Percentiles rank a stretch among this genome's conserved stretches.
Conservation (phyloP, 1,140 invertebrate species). For the Acromyrmex heyeri region DNA sequence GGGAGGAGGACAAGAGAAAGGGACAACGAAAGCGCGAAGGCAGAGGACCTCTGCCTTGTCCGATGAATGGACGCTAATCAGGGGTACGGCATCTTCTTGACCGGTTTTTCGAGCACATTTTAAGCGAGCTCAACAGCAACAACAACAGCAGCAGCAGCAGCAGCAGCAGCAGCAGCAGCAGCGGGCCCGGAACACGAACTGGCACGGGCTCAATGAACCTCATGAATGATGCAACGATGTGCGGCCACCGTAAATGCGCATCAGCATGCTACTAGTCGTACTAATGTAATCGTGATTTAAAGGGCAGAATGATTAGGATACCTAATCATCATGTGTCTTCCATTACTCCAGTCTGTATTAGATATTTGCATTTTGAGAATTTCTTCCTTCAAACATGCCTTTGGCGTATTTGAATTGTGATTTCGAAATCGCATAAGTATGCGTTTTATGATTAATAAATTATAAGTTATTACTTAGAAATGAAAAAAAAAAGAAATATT, state of each 20-base stretch:
- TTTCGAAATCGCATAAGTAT: background rate
- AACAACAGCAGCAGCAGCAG: background rate
- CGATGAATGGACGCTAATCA: conserved; percentile 78
- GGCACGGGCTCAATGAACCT: conserved; percentile 53
- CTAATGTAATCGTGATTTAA: conserved; percentile 27
- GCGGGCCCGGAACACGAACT: conserved; percentile 24
- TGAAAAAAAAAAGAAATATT: background rate
- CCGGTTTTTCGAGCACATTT: conserved; percentile 52
- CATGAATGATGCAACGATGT: conserved; percentile 48
- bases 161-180: background rate
- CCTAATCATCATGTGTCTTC: background rate
- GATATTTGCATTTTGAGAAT: background rate
- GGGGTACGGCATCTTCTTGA: conserved; percentile 58
- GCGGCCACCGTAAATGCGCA: conserved; percentile 9
- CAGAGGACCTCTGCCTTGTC: conserved; percentile 58
- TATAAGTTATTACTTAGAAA: background rate
- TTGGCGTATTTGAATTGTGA: background rate
- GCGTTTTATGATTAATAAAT: background rate
- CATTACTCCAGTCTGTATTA: background rate
- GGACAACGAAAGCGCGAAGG: conserved; percentile 12
- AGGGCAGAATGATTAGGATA: background rate
- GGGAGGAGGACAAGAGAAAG: background rate
- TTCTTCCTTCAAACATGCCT: background rate
- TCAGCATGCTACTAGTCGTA: background rate
- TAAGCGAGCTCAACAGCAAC: conserved; percentile 5